These are phyloP conservation scores for Melanocharis versteri DNA, from an alignment of 2,113 vertebrate species.

Conservation along the genomic window DNA sequence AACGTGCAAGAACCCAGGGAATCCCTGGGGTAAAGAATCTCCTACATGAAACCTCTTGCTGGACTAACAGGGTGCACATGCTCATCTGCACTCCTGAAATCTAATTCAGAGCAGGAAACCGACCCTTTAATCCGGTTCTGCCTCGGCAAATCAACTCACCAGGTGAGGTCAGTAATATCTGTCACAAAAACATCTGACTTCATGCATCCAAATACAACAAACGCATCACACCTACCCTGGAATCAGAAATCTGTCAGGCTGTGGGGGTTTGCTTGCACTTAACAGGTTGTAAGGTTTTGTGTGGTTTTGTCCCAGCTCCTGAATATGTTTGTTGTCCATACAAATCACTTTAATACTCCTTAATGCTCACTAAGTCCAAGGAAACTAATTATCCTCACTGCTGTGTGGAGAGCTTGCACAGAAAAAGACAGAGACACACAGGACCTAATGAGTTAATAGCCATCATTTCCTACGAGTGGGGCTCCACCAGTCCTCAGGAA, in stretches of 20 bases:
- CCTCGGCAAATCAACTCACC: background rate
- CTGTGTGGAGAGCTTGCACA: background rate
- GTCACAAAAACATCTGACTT: background rate
- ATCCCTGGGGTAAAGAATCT: background rate
- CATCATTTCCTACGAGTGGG: background rate
- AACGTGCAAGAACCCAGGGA: background rate
- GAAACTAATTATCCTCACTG: background rate
- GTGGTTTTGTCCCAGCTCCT: background rate
- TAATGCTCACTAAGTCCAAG: background rate
- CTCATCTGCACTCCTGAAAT: background rate
- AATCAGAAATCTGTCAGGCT: background rate
- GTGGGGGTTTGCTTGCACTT: background rate
- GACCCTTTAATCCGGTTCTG: constrained; percentile 4
- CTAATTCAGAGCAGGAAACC: constrained; percentile 10
- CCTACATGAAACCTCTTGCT: background rate
- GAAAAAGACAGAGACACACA: background rate
- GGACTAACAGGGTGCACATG: background rate
- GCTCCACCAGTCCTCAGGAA: background rate
- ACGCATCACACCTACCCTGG: background rate
- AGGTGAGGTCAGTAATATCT: background rate
- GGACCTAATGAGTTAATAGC: constrained; percentile 32
- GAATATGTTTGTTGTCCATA: background rate
- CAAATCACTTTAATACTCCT: background rate
- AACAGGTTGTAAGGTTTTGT: no score
- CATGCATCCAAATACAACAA: background rate